Evolutionary conservation across 2,888 invertebrate species (phyloP).

Genomic region (Eudemis profundana): DNA sequence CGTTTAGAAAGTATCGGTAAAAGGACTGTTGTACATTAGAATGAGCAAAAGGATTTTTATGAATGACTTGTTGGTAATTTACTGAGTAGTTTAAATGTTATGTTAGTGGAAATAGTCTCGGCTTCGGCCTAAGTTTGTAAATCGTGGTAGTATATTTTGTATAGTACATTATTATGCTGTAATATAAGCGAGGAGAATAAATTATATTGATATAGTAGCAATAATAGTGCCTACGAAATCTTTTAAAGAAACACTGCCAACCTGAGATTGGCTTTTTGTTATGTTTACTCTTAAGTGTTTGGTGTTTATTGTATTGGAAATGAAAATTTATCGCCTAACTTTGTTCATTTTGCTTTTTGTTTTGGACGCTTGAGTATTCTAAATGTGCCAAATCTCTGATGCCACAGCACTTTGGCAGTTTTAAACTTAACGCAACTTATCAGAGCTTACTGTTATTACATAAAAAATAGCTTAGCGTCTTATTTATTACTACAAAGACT

Average conservation of each 20-base stretch:
- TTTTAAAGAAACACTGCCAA: slow-evolving; percentile 77
- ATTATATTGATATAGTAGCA: slow-evolving; percentile 83
- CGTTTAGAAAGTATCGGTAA: slow-evolving; percentile 23
- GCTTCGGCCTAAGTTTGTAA: slow-evolving; percentile 75
- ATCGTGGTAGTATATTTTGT: slow-evolving; percentile 82
- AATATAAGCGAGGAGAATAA: slow-evolving; percentile 76
- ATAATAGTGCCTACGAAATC: slow-evolving; percentile 84
- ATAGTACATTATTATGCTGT: slow-evolving; percentile 78
- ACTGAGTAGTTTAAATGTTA: slow-evolving; percentile 78
- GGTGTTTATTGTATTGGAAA: slow-evolving; percentile 70
- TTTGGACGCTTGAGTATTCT: slow-evolving; percentile 51
- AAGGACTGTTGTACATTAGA: slow-evolving; percentile 48
- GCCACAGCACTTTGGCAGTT: slow-evolving; percentile 58
- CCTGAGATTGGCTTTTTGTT: slow-evolving; percentile 66
- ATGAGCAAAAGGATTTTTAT: slow-evolving; percentile 51
- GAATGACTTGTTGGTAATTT: slow-evolving; percentile 67
- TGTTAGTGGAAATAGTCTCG: slow-evolving; percentile 75
- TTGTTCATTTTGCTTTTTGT: slow-evolving; percentile 58
- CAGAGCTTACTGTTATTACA: slow-evolving; percentile 63
- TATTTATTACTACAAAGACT: slow-evolving; percentile 53
- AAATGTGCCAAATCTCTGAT: slow-evolving; percentile 74
- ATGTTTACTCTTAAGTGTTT: slow-evolving; percentile 79
- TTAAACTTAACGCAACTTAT: slow-evolving; percentile 52
- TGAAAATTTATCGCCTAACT: slow-evolving; percentile 56
- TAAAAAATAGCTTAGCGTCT: slow-evolving; percentile 50